These are phyloP conservation scores for Stictocephala bisonia DNA, from an alignment of 2,888 invertebrate species.

Conservation along the genomic window DNA sequence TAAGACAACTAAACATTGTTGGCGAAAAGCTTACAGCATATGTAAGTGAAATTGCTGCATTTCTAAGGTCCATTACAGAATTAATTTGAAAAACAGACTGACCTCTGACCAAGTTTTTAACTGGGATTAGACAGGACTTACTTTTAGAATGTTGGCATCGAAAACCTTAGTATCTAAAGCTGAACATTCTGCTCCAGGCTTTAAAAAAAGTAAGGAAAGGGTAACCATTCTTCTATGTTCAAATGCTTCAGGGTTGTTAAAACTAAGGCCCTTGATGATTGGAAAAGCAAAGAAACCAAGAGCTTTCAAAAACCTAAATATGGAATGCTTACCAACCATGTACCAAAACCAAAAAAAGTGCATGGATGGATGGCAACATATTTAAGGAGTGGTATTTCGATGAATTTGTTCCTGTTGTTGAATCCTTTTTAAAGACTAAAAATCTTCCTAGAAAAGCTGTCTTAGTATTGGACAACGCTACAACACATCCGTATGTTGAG, in stretches of 20 bases:
- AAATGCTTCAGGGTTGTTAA: background rate
- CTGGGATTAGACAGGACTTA: background rate
- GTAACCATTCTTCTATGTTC: background rate
- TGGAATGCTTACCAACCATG: background rate
- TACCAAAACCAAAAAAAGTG: background rate
- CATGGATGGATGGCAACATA: background rate
- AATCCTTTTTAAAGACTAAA: background rate
- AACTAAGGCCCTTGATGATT: background rate
- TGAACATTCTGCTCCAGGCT: background rate
- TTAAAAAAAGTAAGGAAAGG: background rate
- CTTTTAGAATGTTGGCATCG: background rate
- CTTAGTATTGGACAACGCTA: background rate
- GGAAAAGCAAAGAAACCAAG: background rate
- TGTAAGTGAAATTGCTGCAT: background rate
- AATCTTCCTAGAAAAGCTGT: no score
- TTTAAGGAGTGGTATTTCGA: constrained; percentile 1
- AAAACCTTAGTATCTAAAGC: background rate
- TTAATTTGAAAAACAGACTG: background rate
- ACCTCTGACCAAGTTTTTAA: background rate
- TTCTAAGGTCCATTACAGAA: no score
- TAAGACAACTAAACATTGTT: background rate
- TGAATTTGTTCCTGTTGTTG: constrained; percentile 19
- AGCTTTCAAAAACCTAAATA: background rate
- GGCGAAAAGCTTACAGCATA: background rate
- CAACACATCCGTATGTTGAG: background rate